Base-by-base conservation (phyloP, 2,113 vertebrate species). In the Mus musculus region DNA sequence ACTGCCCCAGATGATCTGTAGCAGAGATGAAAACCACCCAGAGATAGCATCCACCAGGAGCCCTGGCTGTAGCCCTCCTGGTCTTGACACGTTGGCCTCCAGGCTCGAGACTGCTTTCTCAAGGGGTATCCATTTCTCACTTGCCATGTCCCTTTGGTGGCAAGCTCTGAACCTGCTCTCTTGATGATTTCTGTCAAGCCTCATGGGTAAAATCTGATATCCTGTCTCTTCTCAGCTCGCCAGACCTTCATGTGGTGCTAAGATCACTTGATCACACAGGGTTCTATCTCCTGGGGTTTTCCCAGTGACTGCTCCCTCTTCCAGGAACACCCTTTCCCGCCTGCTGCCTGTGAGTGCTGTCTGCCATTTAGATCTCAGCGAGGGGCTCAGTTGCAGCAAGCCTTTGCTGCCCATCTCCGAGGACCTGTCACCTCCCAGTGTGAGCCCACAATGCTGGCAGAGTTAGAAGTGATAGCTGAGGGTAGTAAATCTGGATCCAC, bases 11-110 rank as follows among this genome's bases (percentile, higher is more conserved):
- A 22, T 22, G 14, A 39, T 20, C 26, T 87, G 63, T 36, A 63
- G 42, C 17, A 20, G 12, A 39, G 71, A n/a, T 88, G 46, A 49
- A 88, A 91, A 85, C 69, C 56, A 81, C 54, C 69, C 30, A 49
- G 72, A 90, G 78, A 26, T 65, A 24, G 54, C 1, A 19, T 67
- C 77, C 85, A 80, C 95, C 94, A 93, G 93, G 75, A 33, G 59
- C 63, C 28, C 69, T n/a, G 33, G 14, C 67, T 1, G 13, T 69
- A 30, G 65, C 28, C 28, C 36, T 33, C 33, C 11, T 30, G 12
- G 33, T 61, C 56, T 81, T 28, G 13, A 61, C 75, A 36, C 42
- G 3, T 80, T 42, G 5, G 10, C 22, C 42, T 59, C 30, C 24
- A 22, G 77, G 56, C 82, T 54, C 0, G 1, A 63, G 65, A 6